These are phyloP conservation scores for Sialis lutaria DNA, from an alignment of 2,888 invertebrate species.

Conservation along the genomic window DNA sequence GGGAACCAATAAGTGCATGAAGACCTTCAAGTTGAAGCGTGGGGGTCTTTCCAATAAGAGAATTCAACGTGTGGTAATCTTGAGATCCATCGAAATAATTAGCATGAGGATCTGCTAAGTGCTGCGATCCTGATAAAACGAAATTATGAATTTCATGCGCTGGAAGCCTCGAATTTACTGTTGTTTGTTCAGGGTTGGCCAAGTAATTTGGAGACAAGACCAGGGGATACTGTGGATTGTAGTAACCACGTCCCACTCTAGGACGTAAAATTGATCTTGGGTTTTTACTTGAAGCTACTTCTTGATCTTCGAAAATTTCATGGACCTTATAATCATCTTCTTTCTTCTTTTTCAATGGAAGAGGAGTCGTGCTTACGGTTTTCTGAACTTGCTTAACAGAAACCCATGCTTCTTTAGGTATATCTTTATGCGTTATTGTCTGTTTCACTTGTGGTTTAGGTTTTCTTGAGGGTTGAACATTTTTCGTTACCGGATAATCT, in stretches of 20 bases:
- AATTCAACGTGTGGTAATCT: constrained; percentile 26
- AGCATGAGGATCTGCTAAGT: background rate
- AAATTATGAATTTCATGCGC: background rate
- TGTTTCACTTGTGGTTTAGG: constrained; percentile 5
- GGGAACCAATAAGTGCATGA: constrained; percentile 22
- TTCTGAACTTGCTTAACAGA: background rate
- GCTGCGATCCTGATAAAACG: background rate
- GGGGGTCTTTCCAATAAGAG: constrained; percentile 30
- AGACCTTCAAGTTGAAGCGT: constrained; percentile 31
- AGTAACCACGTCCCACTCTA: background rate
- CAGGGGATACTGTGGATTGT: background rate
- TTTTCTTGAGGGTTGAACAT: constrained; percentile 1
- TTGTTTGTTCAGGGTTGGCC: constrained; percentile 1
- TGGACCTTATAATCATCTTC: constrained; percentile 1
- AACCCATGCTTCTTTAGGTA: background rate
- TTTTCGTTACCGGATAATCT: background rate
- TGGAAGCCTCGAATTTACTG: background rate
- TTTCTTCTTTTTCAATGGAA: background rate
- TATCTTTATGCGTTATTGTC: background rate
- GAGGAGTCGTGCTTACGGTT: background rate
- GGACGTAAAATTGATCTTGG: background rate
- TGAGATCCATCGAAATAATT: constrained; percentile 5
- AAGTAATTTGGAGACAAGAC: constrained; percentile 6
- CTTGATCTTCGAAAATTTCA: constrained; percentile 5
- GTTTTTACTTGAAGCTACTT: constrained; percentile 1